These are phyloP conservation scores for Drosophila melanica DNA, from an alignment of 1,140 invertebrate genomes.

Conservation along the genomic window DNA sequence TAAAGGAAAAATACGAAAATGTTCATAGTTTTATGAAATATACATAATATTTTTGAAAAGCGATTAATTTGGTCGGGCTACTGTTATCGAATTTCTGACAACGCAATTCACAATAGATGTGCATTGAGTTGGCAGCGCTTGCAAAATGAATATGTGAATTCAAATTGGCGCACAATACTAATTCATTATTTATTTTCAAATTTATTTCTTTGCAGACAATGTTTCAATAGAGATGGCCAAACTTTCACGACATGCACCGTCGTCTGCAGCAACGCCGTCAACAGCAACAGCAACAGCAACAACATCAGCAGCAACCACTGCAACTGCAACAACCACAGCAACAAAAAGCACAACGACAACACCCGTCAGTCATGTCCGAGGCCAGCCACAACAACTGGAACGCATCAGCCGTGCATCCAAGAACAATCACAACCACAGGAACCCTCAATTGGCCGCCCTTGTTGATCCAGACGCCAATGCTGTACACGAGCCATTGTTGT, in stretches of 20 bases:
- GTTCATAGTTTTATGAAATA: too few relatives aligned
- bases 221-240: constrained; percentile 84
- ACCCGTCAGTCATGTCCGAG: constrained; percentile 18
- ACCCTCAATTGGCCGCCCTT: constrained; percentile 42
- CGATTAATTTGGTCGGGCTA: too few relatives aligned
- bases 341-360: constrained; percentile 30
- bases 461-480: constrained; percentile 56
- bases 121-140: neutral
- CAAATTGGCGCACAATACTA: neutral
- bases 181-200: neutral
- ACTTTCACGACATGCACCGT: constrained; percentile 83
- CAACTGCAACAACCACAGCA: constrained; percentile 18
- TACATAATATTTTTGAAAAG: too few relatives aligned
- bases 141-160: neutral
- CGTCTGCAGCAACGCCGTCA: constrained; percentile 78
- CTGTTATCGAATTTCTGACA: too few relatives aligned
- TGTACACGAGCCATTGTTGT: neutral
- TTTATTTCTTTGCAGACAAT: constrained; percentile 73
- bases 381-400: constrained; percentile 34
- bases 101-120: neutral
- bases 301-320: constrained; percentile 25
- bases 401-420: constrained; percentile 49
- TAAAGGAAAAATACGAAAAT: too few relatives aligned
- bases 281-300: constrained; percentile 54
- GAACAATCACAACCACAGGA: constrained; percentile 30